Conservation (phyloP, 2,797 vertebrate genomes). For the Lutjanus argentimaculatus region DNA sequence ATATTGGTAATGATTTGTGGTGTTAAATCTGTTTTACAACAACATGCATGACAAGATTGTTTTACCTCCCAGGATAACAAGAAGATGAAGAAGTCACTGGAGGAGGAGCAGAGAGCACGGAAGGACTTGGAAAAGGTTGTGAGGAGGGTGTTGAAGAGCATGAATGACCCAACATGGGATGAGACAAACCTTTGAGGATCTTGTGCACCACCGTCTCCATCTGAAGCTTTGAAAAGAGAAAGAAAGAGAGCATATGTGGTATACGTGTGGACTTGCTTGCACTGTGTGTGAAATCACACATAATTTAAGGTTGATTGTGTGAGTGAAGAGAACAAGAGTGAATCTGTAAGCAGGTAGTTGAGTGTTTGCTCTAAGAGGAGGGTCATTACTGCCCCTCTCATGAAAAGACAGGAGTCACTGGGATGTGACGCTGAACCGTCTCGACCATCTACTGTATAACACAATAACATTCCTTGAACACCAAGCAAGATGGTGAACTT, state of each 20-base stretch:
- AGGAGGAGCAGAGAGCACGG: conserved; percentile 96
- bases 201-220: background rate
- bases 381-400: conserved; percentile 14
- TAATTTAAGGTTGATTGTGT: conserved; percentile 17
- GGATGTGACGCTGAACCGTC: conserved; percentile 21
- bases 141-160: conserved; percentile 94
- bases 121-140: conserved; percentile 97
- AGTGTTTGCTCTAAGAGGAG: conserved; percentile 15
- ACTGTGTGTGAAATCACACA: conserved; percentile 13
- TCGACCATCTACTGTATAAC: conserved; percentile 14
- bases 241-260: conserved; percentile 3
- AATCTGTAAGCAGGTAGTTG: conserved; percentile 52
- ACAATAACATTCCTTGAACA: conserved; percentile 58
- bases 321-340: conserved; percentile 49
- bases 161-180: conserved; percentile 98
- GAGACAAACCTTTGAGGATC: conserved; percentile 95
- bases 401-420: conserved; percentile 35
- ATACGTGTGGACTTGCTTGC: conserved; percentile 19
- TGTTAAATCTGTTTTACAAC: background rate
- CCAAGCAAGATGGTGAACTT: conserved; percentile 9
- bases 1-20: background rate
- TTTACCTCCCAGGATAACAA: conserved; percentile 91
- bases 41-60: background rate
- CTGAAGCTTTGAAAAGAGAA: conserved; percentile 22
- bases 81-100: conserved; percentile 97